These are phyloP conservation scores for Drosophila grimshawi DNA, from an alignment of 1,140 invertebrate species.

Conservation along the genomic window DNA sequence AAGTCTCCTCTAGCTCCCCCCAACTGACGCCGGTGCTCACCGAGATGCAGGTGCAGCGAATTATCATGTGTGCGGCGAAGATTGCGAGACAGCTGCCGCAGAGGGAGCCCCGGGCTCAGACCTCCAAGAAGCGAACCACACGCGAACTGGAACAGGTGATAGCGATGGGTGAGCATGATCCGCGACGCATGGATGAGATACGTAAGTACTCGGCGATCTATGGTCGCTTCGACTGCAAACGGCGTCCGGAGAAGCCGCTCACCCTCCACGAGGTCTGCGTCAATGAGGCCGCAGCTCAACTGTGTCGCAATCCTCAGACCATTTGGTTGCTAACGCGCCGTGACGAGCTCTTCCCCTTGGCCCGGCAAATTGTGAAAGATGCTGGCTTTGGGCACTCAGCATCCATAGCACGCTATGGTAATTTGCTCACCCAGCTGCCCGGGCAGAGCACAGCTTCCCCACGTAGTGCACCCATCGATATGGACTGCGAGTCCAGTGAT, in stretches of 20 bases:
- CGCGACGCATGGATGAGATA: conserved; percentile 95
- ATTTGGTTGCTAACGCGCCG: conserved; percentile 93
- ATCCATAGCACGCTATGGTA: conserved; percentile 77
- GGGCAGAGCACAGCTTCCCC: conserved; percentile 27
- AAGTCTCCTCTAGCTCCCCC: conserved; percentile 85
- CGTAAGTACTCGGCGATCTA: conserved; percentile 98
- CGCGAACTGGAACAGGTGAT: conserved; percentile 96
- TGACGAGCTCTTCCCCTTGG: conserved; percentile 97
- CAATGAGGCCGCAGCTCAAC: conserved; percentile 98
- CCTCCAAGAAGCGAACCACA: conserved; percentile 96
- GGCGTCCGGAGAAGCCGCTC: conserved; percentile 97
- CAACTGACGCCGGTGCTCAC: conserved; percentile 91
- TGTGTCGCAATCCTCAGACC: conserved; percentile 88
- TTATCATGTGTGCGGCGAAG: conserved; percentile 91
- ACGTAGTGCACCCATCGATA: conserved; percentile 40
- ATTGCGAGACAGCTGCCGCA: conserved; percentile 93
- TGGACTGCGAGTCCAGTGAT: conserved; percentile 77
- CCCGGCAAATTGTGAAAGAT: conserved; percentile 96
- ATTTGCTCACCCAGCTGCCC: conserved; percentile 67
- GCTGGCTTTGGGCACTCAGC: conserved; percentile 90
- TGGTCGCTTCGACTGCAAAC: conserved; percentile 97
- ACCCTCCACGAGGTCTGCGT: conserved; percentile 97
- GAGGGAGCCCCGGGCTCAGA: conserved; percentile 94
- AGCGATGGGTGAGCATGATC: conserved; percentile 94
- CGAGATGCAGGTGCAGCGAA: conserved; percentile 92